These are phyloP conservation scores for Catamblyrhynchus diadema DNA, from an alignment of 2,797 vertebrate genomes.

Conservation along the genomic window DNA sequence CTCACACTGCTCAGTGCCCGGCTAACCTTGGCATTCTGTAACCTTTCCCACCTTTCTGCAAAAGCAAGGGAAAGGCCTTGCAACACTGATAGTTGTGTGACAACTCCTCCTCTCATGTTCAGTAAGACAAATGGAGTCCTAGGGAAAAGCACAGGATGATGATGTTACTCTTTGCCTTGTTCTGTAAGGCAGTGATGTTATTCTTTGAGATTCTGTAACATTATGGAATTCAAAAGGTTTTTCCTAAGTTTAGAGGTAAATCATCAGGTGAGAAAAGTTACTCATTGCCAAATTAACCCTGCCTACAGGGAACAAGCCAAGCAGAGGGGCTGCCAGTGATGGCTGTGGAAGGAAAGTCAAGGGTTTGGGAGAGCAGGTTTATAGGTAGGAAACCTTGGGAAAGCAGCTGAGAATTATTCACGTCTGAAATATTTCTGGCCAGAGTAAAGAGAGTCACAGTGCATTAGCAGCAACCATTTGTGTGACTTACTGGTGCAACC, in stretches of 20 bases:
- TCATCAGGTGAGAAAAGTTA: not conserved
- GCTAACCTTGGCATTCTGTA: not conserved
- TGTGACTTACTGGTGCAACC: not conserved
- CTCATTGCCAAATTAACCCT: not conserved
- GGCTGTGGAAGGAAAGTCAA: not conserved
- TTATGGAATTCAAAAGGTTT: not conserved
- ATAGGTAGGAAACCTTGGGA: not conserved
- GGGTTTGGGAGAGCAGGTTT: not conserved
- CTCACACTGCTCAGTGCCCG: not conserved
- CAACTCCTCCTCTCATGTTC: not conserved
- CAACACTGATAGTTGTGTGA: not conserved
- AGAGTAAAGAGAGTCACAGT: not conserved
- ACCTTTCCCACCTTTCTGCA: not conserved
- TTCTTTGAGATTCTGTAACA: not conserved
- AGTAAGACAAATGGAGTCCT: not conserved
- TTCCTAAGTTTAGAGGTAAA: not conserved
- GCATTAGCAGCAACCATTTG: not conserved
- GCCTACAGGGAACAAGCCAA: not conserved
- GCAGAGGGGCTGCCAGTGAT: not conserved
- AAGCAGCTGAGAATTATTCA: not conserved
- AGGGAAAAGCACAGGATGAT: not conserved
- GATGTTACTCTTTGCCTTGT: not conserved
- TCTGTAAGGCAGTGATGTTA: not conserved
- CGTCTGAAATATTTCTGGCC: not conserved
- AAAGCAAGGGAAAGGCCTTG: not conserved